These are phyloP conservation scores for Heterochromis multidens DNA, from an alignment of 2,113 vertebrate species.

Conservation along the genomic window DNA sequence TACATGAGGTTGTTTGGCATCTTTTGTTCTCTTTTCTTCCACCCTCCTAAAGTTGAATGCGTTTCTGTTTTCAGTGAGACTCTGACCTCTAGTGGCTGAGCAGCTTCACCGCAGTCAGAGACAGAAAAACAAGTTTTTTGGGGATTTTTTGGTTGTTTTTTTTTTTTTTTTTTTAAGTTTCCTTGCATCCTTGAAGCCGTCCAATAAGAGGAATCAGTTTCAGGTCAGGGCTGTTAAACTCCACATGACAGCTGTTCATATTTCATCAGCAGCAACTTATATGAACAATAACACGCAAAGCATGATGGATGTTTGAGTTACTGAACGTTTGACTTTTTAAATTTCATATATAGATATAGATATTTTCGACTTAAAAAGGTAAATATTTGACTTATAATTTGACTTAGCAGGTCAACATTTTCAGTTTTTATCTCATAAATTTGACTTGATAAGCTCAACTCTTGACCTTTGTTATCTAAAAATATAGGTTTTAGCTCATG, in stretches of 20 bases:
- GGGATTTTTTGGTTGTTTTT: too few relatives aligned
- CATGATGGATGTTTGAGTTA: not conserved
- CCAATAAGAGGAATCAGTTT: not conserved
- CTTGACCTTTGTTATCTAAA: not conserved
- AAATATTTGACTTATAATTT: not conserved
- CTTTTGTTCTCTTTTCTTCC: not conserved
- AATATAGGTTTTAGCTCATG: not conserved
- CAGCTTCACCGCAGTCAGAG: not conserved
- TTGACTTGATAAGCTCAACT: not conserved
- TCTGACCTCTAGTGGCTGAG: not conserved
- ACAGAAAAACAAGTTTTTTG: not conserved
- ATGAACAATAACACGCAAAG: not conserved
- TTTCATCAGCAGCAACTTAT: not conserved
- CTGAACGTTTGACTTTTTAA: not conserved
- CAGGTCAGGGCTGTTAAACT: not conserved
- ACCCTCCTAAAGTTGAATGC: not conserved
- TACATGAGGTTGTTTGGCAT: not conserved
- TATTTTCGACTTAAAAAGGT: not conserved
- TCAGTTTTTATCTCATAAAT: not conserved
- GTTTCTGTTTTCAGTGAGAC: not conserved
- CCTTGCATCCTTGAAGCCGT: not conserved
- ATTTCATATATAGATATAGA: not conserved
- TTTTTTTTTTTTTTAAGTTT: not conserved
- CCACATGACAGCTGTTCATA: not conserved
- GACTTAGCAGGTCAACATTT: not conserved